Base-by-base conservation (phyloP, 1,140 invertebrate genomes). In the Tachypleus tridentatus region DNA sequence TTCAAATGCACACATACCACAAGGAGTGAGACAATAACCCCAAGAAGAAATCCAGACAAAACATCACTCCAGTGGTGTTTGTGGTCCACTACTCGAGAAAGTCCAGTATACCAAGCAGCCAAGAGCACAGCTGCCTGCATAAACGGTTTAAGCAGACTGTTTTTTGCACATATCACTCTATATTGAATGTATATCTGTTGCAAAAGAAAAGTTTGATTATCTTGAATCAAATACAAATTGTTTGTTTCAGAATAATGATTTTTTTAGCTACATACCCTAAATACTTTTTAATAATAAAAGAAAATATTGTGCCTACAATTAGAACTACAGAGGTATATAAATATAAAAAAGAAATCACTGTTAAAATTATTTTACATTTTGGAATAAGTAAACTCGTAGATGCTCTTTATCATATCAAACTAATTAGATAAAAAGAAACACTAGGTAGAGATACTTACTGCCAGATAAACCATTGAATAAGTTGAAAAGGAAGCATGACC, bases 171-270 rank as follows among this genome's bases (percentile, higher is more conserved):
- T 83, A 87, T 29, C 78, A 86, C 82, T 62, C 88, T 80, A 54
- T 84, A 79, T 73, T 95, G 89, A 6, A 95, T 73, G 73, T 94
- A 95, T 50, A 94, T 79, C 91, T 94, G 57, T n/a, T 65, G 48
- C 9, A 5, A 58, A 63, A n/a, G n/a, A 64, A 11, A 3, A 29
- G 4, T 8, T 4, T 49, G 51, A n/a, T 58, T 4, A 4, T n/a
- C 7, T 58, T 29, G 3, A 7, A 58, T 3, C 3, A 7, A 11
- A 58, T 29, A 29, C 29, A 29, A 29, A 29, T 29, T 29, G 29
- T 29, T 29, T 29, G 29, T 29, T 29, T 29, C 29, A 29, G 29
- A 29, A 29, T 29, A 29, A 29, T 29, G 29, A 29, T 29, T 29
- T 29, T 29, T 29, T 29, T 29, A 29, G 29, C 29, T 29, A 29